phyloP scores from a whole-genome alignment of 2,888 invertebrate species.

The Tipula vernalis region DNA sequence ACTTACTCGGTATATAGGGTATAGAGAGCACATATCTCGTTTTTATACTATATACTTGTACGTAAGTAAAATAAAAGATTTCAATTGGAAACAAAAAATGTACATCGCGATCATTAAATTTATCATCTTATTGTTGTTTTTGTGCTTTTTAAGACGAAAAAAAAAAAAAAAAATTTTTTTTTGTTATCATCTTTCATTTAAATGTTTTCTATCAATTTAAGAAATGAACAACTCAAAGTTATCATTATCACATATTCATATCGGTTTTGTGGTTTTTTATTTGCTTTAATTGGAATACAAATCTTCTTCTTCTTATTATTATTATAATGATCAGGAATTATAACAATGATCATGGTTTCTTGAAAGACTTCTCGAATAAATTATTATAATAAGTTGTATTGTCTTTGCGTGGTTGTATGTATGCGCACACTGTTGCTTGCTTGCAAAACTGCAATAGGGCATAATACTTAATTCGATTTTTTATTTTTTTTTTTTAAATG shows the following conservation, averaged over 20 bases:
- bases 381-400: neutral
- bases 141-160: neutral
- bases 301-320: neutral
- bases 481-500: neutral
- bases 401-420: neutral
- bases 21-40: neutral
- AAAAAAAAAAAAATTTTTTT: neutral
- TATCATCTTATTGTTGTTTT: neutral
- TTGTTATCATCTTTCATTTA: neutral
- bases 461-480: neutral
- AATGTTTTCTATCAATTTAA: neutral
- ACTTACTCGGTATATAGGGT: neutral
- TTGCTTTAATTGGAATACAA: neutral
- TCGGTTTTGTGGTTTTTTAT: neutral
- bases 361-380: neutral
- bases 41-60: too few species aligned
- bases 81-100: neutral
- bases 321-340: neutral
- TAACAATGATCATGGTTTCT: neutral
- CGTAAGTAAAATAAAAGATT: neutral
- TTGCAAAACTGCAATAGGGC: neutral
- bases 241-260: constrained; percentile 4
- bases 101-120: constrained; percentile 4
- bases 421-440: neutral
- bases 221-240: constrained; percentile 4